Evolutionary conservation across 2,888 invertebrate genomes (phyloP).

Genomic region (Cremastinae sp.): DNA sequence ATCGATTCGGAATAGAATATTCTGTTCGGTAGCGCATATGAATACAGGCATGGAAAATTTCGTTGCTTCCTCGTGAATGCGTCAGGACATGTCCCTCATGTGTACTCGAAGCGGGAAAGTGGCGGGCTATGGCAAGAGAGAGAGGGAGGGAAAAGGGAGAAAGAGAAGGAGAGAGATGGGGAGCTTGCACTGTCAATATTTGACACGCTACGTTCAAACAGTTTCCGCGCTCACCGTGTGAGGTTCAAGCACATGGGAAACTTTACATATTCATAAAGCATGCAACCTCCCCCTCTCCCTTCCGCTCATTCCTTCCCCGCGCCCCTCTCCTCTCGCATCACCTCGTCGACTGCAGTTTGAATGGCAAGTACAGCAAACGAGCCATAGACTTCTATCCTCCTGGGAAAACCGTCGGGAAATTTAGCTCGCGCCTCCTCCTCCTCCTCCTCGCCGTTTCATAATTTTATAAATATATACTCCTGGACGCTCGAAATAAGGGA

Average conservation of each 20-base stretch:
- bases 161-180: background rate
- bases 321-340: background rate
- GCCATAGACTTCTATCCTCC: conserved; percentile 57
- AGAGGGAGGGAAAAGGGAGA: background rate
- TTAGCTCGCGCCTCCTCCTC: background rate
- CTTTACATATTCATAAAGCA: conserved; percentile 76
- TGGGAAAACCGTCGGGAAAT: conserved; percentile 44
- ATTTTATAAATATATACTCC: background rate
- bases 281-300: conserved; percentile 14
- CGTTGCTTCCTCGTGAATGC: conserved; percentile 14
- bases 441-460: conserved; percentile 3
- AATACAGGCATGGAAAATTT: conserved; percentile 23
- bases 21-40: background rate
- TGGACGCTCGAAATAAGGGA: background rate
- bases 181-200: conserved; percentile 71
- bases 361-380: conserved; percentile 54
- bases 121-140: conserved; percentile 1
- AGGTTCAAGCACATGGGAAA: conserved; percentile 56
- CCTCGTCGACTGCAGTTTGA: conserved; percentile 56
- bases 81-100: conserved; percentile 15
- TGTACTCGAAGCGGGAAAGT: conserved; percentile 17
- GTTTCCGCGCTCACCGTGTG: conserved; percentile 63
- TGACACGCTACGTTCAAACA: conserved; percentile 73
- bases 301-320: background rate
- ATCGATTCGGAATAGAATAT: background rate